Evolutionary conservation across 2,888 invertebrate species (phyloP).

Genomic region (Dryomyza anilis): DNA sequence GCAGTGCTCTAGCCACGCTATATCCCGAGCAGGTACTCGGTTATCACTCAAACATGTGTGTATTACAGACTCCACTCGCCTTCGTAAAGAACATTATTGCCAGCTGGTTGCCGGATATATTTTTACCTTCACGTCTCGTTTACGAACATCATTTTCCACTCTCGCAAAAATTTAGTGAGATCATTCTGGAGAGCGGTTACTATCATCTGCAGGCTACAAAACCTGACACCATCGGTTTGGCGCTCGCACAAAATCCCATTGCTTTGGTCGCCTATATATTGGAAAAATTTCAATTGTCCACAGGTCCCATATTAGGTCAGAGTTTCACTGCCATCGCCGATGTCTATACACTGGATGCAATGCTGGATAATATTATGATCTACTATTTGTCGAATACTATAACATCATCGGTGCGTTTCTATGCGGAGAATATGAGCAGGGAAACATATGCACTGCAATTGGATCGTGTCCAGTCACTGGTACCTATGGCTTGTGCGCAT

Average conservation of each 20-base stretch:
- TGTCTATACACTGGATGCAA: constrained; percentile 62
- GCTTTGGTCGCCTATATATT: constrained; percentile 87
- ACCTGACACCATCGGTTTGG: constrained; percentile 80
- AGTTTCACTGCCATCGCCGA: constrained; percentile 56
- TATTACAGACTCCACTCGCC: constrained; percentile 48
- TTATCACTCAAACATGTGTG: constrained; percentile 70
- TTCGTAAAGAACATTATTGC: constrained; percentile 61
- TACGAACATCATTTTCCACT: constrained; percentile 64
- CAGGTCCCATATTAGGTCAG: constrained; percentile 68
- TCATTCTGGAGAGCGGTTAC: constrained; percentile 65
- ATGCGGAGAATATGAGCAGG: constrained; percentile 66
- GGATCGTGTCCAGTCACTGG: constrained; percentile 66
- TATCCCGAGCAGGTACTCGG: constrained; percentile 68
- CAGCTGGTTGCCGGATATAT: constrained; percentile 61
- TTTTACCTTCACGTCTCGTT: constrained; percentile 63
- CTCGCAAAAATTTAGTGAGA: constrained; percentile 38
- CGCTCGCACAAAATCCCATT: constrained; percentile 66
- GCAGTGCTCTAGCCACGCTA: constrained; percentile 66
- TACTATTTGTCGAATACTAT: constrained; percentile 78
- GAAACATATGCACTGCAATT: constrained; percentile 40
- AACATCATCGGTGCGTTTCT: constrained; percentile 72
- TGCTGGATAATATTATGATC: constrained; percentile 77
- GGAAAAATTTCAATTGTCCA: constrained; percentile 82
- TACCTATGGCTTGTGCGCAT: constrained; percentile 75
- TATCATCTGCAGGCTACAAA: constrained; percentile 84